Base-by-base conservation (phyloP, 2,113 vertebrate genomes). In the Chionis minor region DNA sequence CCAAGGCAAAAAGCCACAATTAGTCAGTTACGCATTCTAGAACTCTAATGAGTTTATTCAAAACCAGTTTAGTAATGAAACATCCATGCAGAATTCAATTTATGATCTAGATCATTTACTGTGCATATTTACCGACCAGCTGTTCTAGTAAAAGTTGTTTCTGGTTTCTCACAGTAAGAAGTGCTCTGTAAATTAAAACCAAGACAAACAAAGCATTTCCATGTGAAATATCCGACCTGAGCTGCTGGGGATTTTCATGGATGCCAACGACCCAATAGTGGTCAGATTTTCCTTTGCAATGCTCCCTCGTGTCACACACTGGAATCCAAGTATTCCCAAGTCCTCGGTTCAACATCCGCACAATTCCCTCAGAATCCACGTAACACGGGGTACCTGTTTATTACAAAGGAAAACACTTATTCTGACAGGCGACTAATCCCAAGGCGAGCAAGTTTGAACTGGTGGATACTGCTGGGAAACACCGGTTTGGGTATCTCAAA, bases 181-280 rank as follows among this genome's bases (percentile, higher is more conserved):
- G 33, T 10, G 12, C 28, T 73, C n/a, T 22, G 15, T 33, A 78
- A 71, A 27, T 30, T 33, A 75, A 55, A 61, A 30, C 10, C 4
- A 28, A 79, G 30, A 19, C 18, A 62, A 56, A 44, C 6, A 3
- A 89, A 85, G 35, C 1, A 0, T 26, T 77, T 77, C 42, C 42
- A 44, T 47, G 35, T 59, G 69, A 71, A 82, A 90, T 14, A 44
- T 55, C 97, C 88, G 78, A 99, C 99, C 99, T 98, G 96, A 99
- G 98, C 95, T 99, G 99, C 96, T 99, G 99, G 19, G 99, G 99
- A 67, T 98, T 99, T 97, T 99, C 99, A 45, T 99, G 99, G 59
- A 99, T 92, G 18, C 99, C 99, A 30, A 99, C 98, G 21, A 99
- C 98, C 99, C 99, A 99, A 27, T 99, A 99, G 95, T 99, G 99